These are phyloP conservation scores for Papilio protenor DNA, from an alignment of 2,888 invertebrate species.

Conservation along the genomic window DNA sequence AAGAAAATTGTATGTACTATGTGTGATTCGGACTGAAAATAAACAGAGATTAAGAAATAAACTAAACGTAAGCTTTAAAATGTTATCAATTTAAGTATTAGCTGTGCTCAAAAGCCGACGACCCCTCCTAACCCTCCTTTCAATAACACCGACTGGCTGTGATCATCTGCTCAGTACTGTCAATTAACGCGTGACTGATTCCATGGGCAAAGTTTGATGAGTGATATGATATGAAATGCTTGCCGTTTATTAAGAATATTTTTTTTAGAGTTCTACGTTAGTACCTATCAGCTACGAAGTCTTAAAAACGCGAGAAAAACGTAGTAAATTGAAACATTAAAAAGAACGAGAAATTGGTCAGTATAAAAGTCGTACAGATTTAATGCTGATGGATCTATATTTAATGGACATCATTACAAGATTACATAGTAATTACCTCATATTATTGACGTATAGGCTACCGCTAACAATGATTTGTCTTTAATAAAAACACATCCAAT, in stretches of 20 bases:
- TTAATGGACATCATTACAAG: constrained; percentile 37
- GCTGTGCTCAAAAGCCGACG: too few relatives aligned
- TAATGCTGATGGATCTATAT: constrained; percentile 27
- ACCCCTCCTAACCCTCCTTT: too few relatives aligned
- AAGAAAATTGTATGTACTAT: too few relatives aligned
- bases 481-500: constrained; percentile 36
- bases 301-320: background rate
- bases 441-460: constrained; percentile 35
- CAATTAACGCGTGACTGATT: too few relatives aligned
- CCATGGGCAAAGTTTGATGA: too few relatives aligned
- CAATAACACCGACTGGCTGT: too few relatives aligned
- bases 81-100: background rate
- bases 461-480: constrained; percentile 32
- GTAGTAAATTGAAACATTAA: background rate
- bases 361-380: constrained; percentile 7
- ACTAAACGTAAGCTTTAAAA: background rate
- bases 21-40: background rate
- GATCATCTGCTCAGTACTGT: too few relatives aligned
- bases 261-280: background rate
- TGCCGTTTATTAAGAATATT: background rate
- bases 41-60: background rate
- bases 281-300: background rate
- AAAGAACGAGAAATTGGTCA: constrained; percentile 19
- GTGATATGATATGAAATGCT: background rate
- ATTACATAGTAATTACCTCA: constrained; percentile 37